A percentile compares a stretch with the other conserved stretches of the same genome.
phyloP scores from a whole-genome alignment of 2,113 vertebrate species.

The Cacatua alba region DNA sequence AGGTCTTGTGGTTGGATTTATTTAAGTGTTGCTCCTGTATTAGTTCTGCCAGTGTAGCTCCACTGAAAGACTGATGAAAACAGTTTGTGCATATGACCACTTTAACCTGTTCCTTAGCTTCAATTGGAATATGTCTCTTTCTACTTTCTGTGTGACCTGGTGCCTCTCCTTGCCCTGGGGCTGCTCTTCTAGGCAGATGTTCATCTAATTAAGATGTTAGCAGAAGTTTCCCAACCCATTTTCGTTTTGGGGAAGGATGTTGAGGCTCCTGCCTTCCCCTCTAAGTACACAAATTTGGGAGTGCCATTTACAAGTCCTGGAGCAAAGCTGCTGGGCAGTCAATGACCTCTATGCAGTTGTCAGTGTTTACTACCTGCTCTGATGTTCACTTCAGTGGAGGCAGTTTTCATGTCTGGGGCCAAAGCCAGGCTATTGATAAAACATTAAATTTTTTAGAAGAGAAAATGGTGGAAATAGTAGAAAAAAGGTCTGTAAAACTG shows the following conservation, averaged over 20 bases:
- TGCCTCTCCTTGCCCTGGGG: neutral
- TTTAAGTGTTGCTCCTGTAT: neutral
- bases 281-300: neutral
- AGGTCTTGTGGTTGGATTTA: neutral
- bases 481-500: neutral
- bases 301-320: neutral
- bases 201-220: neutral
- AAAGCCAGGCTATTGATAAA: neutral
- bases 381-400: neutral
- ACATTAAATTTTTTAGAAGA: neutral
- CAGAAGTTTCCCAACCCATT: neutral
- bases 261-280: neutral
- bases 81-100: fast-evolving
- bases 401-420: neutral
- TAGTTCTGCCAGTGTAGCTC: neutral
- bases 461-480: neutral
- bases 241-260: neutral
- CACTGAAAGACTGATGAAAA: neutral
- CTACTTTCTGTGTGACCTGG: neutral
- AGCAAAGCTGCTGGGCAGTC: neutral
- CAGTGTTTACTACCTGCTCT: neutral
- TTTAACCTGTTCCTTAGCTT: neutral
- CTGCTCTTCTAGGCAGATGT: neutral
- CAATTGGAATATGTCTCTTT: neutral
- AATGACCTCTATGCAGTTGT: fast-evolving